These are phyloP conservation scores for Neelides folsomi DNA, from an alignment of 2,888 invertebrate genomes.

Conservation along the genomic window DNA sequence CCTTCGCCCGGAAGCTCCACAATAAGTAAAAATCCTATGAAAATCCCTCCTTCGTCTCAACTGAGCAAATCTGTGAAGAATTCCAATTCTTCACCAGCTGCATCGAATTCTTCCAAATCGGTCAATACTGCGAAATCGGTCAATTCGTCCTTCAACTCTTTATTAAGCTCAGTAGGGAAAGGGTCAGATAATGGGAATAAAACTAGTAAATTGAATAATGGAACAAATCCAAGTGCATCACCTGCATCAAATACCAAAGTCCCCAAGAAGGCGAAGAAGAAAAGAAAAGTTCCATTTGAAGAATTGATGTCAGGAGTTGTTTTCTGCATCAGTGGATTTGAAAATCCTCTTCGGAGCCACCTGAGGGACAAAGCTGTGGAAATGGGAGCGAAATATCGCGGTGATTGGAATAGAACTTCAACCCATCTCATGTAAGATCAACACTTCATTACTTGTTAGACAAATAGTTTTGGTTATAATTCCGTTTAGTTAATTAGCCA, in stretches of 20 bases:
- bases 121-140: too few relatives aligned
- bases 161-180: too few relatives aligned
- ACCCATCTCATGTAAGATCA: conserved; percentile 70
- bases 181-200: too few relatives aligned
- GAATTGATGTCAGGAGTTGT: conserved; percentile 52
- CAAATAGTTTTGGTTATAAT: conserved; percentile 1
- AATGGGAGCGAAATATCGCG: conserved; percentile 65
- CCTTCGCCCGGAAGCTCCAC: background rate
- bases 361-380: conserved; percentile 54
- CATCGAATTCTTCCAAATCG: too few relatives aligned
- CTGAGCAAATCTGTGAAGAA: too few relatives aligned
- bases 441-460: conserved; percentile 3
- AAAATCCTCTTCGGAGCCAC: conserved; percentile 60
- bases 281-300: conserved; percentile 42
- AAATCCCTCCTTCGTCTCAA: too few relatives aligned
- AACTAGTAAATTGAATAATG: background rate
- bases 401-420: conserved; percentile 59
- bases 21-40: too few relatives aligned
- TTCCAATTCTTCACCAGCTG: background rate
- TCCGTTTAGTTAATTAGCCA: too few relatives aligned
- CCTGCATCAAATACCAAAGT: conserved; percentile 3
- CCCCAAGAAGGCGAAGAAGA: conserved; percentile 12
- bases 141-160: background rate
- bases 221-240: background rate
- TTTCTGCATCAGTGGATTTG: conserved; percentile 74